A percentile compares a stretch with the other conserved stretches of the same genome.
These are phyloP conservation scores for Laupala kohalensis DNA, from an alignment of 1,140 invertebrate genomes.

Conservation along the genomic window DNA sequence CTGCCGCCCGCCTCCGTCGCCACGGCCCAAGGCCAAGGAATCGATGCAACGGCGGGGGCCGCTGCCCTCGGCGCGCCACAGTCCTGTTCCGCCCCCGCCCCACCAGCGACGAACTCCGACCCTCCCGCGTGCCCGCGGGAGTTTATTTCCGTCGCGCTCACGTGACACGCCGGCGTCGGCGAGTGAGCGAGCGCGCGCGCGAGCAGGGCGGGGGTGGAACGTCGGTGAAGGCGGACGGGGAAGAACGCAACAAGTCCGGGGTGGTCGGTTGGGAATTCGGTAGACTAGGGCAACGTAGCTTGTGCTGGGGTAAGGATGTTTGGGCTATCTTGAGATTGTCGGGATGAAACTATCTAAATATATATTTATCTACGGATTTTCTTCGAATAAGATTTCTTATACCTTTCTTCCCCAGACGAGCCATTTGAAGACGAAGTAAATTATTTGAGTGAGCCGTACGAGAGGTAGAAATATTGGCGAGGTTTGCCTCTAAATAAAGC, in stretches of 20 bases:
- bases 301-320: too few relatives aligned
- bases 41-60: slow-evolving; percentile 14
- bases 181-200: not conserved
- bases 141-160: slow-evolving; percentile 1
- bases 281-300: too few relatives aligned
- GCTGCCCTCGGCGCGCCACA: slow-evolving; percentile 19
- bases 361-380: not conserved
- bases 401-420: too few relatives aligned
- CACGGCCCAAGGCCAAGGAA: slow-evolving; percentile 3
- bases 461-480: too few relatives aligned
- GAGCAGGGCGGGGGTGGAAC: not conserved
- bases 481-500: too few relatives aligned
- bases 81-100: slow-evolving; percentile 4
- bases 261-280: not conserved
- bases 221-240: too few relatives aligned
- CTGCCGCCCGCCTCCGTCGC: not conserved
- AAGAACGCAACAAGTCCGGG: too few relatives aligned
- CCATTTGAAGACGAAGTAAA: too few relatives aligned
- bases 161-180: slow-evolving; percentile 17
- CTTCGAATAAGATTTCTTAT: too few relatives aligned
- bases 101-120: not conserved
- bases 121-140: slow-evolving; percentile 14
- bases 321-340: not conserved
- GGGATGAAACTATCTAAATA: not conserved
- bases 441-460: too few relatives aligned